These are phyloP conservation scores for Sialis lutaria DNA, from an alignment of 2,888 invertebrate genomes.

Conservation along the genomic window DNA sequence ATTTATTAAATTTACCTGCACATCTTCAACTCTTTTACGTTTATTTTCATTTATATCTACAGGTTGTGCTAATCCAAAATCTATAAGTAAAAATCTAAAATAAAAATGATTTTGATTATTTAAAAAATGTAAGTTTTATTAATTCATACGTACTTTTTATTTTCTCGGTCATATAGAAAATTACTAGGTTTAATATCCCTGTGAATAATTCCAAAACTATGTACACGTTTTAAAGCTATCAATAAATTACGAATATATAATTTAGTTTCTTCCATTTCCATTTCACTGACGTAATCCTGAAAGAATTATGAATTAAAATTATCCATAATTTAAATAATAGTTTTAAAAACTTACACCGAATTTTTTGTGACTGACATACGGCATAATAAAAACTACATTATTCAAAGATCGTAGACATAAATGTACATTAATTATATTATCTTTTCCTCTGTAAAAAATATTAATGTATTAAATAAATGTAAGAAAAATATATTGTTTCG, in stretches of 20 bases:
- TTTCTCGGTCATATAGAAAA: conserved; percentile 65
- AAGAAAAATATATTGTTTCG: too few relatives aligned
- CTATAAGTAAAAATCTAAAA: conserved; percentile 57
- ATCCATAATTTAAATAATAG: not conserved
- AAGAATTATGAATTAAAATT: conserved; percentile 10
- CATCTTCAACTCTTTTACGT: not conserved
- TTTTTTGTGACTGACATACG: conserved; percentile 66
- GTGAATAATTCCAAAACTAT: conserved; percentile 71
- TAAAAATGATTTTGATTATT: conserved; percentile 1
- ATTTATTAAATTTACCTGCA: not conserved
- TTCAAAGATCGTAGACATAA: conserved; percentile 60
- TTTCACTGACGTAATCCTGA: conserved; percentile 56
- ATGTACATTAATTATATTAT: conserved; percentile 68
- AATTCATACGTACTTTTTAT: conserved; percentile 29
- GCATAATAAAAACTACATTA: conserved; percentile 77
- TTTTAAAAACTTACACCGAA: conserved; percentile 43
- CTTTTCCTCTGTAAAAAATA: conserved; percentile 43
- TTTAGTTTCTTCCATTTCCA: conserved; percentile 51
- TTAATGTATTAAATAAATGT: not conserved
- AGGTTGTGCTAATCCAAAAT: conserved; percentile 77
- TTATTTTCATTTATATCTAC: conserved; percentile 17
- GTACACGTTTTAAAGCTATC: conserved; percentile 60
- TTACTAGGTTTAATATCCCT: conserved; percentile 85
- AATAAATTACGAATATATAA: conserved; percentile 68
- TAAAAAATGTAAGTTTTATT: not conserved